phyloP scores from a whole-genome alignment of 2,113 vertebrate species.

The Cebidichthys violaceus region DNA sequence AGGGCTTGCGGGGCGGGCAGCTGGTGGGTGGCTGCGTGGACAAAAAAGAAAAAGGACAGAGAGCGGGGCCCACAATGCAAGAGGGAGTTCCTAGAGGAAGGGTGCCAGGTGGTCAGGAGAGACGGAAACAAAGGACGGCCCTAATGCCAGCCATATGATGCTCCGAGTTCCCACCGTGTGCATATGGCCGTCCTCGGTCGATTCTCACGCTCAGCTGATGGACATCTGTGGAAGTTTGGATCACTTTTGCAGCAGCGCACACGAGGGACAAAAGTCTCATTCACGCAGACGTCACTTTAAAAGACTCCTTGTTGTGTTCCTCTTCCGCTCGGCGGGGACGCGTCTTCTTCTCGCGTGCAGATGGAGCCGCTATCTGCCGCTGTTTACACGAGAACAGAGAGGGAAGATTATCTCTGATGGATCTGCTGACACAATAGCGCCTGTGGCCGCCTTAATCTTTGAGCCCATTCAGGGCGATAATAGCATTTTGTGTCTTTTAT shows the following conservation, averaged over 20 bases:
- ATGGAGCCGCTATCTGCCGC: constrained; percentile 37
- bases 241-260: neutral
- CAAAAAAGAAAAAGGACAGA: constrained; percentile 67
- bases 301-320: neutral
- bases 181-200: constrained; percentile 64
- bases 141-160: constrained; percentile 79
- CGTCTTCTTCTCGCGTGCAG: constrained; percentile 2
- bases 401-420: constrained; percentile 62
- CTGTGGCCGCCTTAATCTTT: constrained; percentile 53
- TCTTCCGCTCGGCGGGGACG: constrained; percentile 7
- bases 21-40: constrained; percentile 75
- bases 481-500: constrained; percentile 15
- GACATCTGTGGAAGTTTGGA: constrained; percentile 60
- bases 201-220: constrained; percentile 74
- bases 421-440: constrained; percentile 58
- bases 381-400: constrained; percentile 70
- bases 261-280: constrained; percentile 7
- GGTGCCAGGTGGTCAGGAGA: constrained; percentile 82
- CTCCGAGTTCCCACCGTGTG: constrained; percentile 71
- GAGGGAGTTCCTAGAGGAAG: constrained; percentile 81
- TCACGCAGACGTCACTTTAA: neutral
- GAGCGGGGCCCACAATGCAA: constrained; percentile 75
- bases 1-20: constrained; percentile 74
- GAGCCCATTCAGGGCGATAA: constrained; percentile 44
- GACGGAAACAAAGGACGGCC: constrained; percentile 79